A percentile compares a stretch with the other conserved stretches of the same genome.
Conservation (phyloP, 2,888 invertebrate species). For the Myopa testacea region DNA sequence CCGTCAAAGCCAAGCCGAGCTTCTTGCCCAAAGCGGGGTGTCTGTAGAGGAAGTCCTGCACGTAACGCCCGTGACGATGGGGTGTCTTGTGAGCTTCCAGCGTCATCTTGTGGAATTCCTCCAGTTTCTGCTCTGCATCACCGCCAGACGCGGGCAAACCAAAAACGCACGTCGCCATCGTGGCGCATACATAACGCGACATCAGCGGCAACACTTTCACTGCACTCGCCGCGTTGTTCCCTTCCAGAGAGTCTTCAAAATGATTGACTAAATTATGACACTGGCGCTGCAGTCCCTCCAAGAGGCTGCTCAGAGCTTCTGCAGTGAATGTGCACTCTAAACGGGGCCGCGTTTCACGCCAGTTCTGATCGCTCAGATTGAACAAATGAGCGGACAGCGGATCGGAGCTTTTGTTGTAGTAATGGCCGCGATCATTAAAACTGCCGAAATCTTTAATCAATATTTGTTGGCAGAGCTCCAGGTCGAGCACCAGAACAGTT, state of each 20-base stretch:
- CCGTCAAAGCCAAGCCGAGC: conserved; percentile 54
- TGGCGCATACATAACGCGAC: conserved; percentile 57
- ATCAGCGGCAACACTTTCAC: conserved; percentile 56
- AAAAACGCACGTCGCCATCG: conserved; percentile 58
- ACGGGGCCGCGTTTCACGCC: conserved; percentile 68
- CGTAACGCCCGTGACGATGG: conserved; percentile 53
- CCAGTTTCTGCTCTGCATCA: conserved; percentile 48
- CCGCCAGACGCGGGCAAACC: conserved; percentile 50
- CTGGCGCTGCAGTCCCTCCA: conserved; percentile 52
- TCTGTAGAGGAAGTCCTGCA: conserved; percentile 55
- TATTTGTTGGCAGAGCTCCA: conserved; percentile 62
- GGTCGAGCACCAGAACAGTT: conserved; percentile 58
- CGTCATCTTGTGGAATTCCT: conserved; percentile 60
- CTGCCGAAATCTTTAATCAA: conserved; percentile 65
- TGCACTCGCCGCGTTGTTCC: conserved; percentile 51
- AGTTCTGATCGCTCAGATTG: conserved; percentile 64
- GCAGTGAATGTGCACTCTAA: conserved; percentile 63
- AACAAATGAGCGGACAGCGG: conserved; percentile 68
- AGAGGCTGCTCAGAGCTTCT: conserved; percentile 62
- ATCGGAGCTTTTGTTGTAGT: conserved; percentile 64
- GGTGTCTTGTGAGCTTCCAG: conserved; percentile 54
- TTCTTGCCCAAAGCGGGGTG: conserved; percentile 57
- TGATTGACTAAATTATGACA: conserved; percentile 50
- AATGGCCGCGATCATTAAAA: conserved; percentile 65
- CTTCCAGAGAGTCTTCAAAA: conserved; percentile 60